phyloP scores from a whole-genome alignment of 2,113 vertebrate species.

The Scomber scombrus region DNA sequence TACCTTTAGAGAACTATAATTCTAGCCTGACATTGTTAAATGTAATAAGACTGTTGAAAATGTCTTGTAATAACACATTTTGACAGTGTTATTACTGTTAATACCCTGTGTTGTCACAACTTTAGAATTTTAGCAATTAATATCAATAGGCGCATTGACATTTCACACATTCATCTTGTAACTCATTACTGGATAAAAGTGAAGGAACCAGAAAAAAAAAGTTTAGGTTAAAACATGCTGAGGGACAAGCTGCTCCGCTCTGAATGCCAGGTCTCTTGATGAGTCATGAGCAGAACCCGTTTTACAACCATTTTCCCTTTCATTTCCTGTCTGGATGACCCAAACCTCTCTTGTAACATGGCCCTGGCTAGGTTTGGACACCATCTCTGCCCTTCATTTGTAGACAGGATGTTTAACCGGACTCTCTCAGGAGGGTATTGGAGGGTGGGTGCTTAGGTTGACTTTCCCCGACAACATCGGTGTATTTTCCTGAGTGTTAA shows the following conservation, averaged over 20 bases:
- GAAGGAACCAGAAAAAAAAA: not conserved
- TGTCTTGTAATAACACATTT: constrained; percentile 3
- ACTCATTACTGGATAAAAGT: constrained; percentile 5
- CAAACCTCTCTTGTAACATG: constrained; percentile 66
- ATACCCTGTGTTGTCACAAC: not conserved
- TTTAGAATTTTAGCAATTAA: constrained; percentile 1
- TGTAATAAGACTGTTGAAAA: constrained; percentile 15
- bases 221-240: constrained; percentile 28
- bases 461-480: constrained; percentile 47
- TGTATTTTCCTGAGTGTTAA: constrained; percentile 34
- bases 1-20: constrained; percentile 18
- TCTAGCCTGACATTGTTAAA: not conserved
- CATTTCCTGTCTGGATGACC: constrained; percentile 77
- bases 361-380: constrained; percentile 55
- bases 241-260: constrained; percentile 31
- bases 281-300: constrained; percentile 67
- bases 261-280: constrained; percentile 59
- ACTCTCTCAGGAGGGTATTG: constrained; percentile 52
- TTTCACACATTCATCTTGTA: constrained; percentile 25
- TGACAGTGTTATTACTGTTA: constrained; percentile 16
- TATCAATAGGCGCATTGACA: constrained; percentile 4
- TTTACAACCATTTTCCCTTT: constrained; percentile 76
- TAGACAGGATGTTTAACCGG: constrained; percentile 72
- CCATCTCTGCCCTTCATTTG: constrained; percentile 63
- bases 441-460: constrained; percentile 21